Conservation (phyloP, 2,113 vertebrate species). For the Gobius niger region DNA sequence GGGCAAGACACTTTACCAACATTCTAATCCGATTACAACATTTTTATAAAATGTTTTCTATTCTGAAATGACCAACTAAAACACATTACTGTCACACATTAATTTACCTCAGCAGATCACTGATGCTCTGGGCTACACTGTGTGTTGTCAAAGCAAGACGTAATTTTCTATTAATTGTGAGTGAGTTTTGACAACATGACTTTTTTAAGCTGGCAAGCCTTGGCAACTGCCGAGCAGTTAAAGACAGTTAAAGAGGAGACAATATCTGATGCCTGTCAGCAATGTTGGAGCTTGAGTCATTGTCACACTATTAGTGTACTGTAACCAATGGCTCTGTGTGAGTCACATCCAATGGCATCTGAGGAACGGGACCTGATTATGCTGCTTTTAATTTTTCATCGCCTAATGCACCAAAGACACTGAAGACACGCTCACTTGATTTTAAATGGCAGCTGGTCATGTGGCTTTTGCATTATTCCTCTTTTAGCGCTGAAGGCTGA, state of each 20-base stretch:
- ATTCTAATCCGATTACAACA: too few relatives aligned
- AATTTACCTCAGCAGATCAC: too few relatives aligned
- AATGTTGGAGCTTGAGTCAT: slow-evolving; percentile 70
- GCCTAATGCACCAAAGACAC: slow-evolving; percentile 34
- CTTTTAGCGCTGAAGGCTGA: not conserved
- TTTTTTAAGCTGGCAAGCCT: slow-evolving; percentile 45
- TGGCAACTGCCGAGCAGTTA: slow-evolving; percentile 42
- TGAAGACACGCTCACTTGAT: slow-evolving; percentile 12
- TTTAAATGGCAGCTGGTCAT: slow-evolving; percentile 19
- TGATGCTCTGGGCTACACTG: slow-evolving; percentile 10
- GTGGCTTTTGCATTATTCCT: not conserved
- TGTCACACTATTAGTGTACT: slow-evolving; percentile 70
- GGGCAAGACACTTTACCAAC: too few relatives aligned
- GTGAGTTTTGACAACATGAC: slow-evolving; percentile 20
- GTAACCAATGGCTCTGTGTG: slow-evolving; percentile 59
- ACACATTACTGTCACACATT: not conserved
- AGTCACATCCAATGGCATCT: slow-evolving; percentile 62
- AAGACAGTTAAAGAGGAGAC: slow-evolving; percentile 51
- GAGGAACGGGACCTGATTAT: slow-evolving; percentile 49
- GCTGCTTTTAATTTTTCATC: slow-evolving; percentile 46
- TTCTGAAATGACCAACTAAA: not conserved
- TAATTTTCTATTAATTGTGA: slow-evolving; percentile 36
- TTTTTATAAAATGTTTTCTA: too few relatives aligned
- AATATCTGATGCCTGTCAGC: slow-evolving; percentile 66
- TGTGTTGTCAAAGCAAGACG: slow-evolving; percentile 29